Evolutionary conservation across 1,140 invertebrate genomes (phyloP), one percentile per base, ranked within the genome.

Genomic region (Coenobita brevimanus): DNA sequence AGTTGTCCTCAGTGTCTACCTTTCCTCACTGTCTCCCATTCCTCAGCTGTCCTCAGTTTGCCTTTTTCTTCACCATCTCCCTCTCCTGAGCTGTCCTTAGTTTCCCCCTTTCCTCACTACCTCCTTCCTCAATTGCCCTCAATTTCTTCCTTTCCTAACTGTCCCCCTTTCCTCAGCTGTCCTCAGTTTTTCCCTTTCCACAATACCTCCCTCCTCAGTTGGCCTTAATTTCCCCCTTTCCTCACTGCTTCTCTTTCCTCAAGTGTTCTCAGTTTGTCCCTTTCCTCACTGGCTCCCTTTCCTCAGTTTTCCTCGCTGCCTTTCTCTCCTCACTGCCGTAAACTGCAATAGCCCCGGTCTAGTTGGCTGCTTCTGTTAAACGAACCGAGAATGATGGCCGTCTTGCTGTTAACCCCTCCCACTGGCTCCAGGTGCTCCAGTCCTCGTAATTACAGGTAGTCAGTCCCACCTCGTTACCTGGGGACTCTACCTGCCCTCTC

Each of bases 21-120:
- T 57, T 57, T 10, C 54, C 54, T 57, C 10, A 13, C 54, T 57
- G 54, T 64, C 3, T 64, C 62, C 33, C 21, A 21, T 64, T 57
- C 54, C 54, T 57, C 54, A 57, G n/a, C 62, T n/a, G n/a, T 21
- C 62, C 36, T 15, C 62, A 33, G 10, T n/a, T 62, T n/a, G 10
- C n/a, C n/a, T n/a, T n/a, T 57, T 57, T 13, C 54, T n/a, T 57
- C 10, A 13, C 54, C n/a, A 57, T 57, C n/a, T 57, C n/a, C 54
- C n/a, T 57, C 54, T 57, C n/a, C 54, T 57, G 54, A n/a, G 54
- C 54, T 57, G 54, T 57, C n/a, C 54, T 57, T 57, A n/a, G n/a
- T n/a, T n/a, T n/a, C n/a, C n/a, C n/a, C n/a, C n/a, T n/a, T n/a
- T n/a, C n/a, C n/a, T n/a, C n/a, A n/a, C n/a, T n/a, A n/a, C n/a